phyloP scores from a whole-genome alignment of 2,113 vertebrate genomes.

The Trogon surrucura region DNA sequence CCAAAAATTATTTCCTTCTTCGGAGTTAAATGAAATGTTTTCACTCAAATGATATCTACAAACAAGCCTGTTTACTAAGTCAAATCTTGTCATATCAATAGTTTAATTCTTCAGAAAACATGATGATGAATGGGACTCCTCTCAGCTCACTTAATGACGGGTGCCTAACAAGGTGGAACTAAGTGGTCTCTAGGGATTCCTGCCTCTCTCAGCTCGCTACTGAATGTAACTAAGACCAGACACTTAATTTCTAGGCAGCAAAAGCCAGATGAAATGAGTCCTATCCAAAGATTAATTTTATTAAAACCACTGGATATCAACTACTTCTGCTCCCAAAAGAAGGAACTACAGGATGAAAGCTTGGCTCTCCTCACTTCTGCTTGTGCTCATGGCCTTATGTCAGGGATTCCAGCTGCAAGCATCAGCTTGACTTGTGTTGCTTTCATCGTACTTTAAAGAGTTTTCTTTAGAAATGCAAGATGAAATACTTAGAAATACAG shows the following conservation, averaged over 20 bases:
- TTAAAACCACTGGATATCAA: not conserved
- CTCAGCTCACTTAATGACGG: not conserved
- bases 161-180: not conserved
- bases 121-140: not conserved
- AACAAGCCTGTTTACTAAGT: not conserved
- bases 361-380: not conserved
- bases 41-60: not conserved
- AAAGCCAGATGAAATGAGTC: not conserved
- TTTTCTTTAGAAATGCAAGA: slow-evolving; percentile 16
- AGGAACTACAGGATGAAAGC: not conserved
- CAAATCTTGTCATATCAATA: not conserved
- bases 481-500: not conserved
- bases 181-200: not conserved
- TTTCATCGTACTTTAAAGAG: slow-evolving; percentile 28
- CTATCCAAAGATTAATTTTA: not conserved
- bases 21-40: not conserved
- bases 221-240: not conserved
- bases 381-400: not conserved
- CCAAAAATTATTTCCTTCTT: not conserved
- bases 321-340: not conserved
- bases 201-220: not conserved
- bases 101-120: not conserved
- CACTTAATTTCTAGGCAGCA: not conserved
- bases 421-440: slow-evolving; percentile 20
- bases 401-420: slow-evolving; percentile 15